A percentile compares a stretch with the other conserved stretches of the same genome.
phyloP scores from a whole-genome alignment of 2,797 vertebrate species.

The Tapirus indicus region DNA sequence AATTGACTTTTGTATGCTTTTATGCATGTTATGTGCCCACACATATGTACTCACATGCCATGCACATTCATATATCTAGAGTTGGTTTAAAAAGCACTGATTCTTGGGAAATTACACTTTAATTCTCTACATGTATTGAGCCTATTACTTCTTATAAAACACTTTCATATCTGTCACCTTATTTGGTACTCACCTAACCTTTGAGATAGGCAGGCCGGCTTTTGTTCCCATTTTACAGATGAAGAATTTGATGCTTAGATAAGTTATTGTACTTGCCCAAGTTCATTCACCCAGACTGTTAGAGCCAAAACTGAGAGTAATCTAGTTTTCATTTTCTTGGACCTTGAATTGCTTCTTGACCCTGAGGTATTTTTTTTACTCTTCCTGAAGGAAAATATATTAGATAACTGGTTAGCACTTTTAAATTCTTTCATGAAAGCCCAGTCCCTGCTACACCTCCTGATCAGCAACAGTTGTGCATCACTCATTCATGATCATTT shows the following conservation, averaged over 20 bases:
- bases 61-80: background rate
- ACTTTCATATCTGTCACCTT: background rate
- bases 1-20: background rate
- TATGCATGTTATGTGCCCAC: background rate
- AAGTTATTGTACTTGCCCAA: background rate
- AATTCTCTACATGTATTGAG: background rate
- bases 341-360: background rate
- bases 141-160: background rate
- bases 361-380: background rate
- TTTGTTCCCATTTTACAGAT: background rate
- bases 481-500: conserved; percentile 10
- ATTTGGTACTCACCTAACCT: background rate
- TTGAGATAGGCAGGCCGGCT: background rate
- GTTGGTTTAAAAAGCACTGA: background rate
- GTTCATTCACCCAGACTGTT: background rate
- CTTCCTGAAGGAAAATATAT: background rate
- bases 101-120: conserved; percentile 29
- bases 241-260: background rate
- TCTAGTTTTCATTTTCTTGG: background rate
- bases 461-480: background rate
- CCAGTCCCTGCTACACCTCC: background rate
- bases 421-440: background rate
- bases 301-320: background rate
- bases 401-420: background rate
- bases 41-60: background rate